Conservation (phyloP, 2,888 invertebrate genomes). For the Griposia aprilina region DNA sequence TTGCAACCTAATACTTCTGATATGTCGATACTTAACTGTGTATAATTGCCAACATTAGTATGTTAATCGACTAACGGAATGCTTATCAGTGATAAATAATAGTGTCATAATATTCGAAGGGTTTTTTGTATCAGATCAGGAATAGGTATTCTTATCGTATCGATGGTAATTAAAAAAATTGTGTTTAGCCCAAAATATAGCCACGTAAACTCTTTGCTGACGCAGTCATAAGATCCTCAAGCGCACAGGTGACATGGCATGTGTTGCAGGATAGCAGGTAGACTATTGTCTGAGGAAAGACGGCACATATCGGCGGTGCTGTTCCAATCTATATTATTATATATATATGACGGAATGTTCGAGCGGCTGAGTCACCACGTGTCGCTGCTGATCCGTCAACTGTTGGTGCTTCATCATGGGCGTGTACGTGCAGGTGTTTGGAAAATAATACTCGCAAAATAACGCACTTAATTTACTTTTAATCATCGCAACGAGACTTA, state of each 20-base stretch:
- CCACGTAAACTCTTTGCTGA: neutral
- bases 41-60: slow-evolving; percentile 51
- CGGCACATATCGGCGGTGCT: no score
- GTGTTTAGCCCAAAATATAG: neutral
- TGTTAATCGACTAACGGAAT: slow-evolving; percentile 44
- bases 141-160: neutral
- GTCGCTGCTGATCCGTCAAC: no score
- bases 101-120: neutral
- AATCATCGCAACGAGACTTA: no score
- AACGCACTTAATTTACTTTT: no score
- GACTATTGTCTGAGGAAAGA: no score
- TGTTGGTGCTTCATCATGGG: no score
- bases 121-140: neutral
- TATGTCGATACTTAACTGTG: slow-evolving; percentile 50
- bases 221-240: neutral
- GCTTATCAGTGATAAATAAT: slow-evolving; percentile 27
- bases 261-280: neutral
- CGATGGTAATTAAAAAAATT: neutral
- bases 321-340: no score
- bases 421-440: no score
- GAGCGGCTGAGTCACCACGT: no score
- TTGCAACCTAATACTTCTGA: slow-evolving; percentile 50
- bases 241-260: neutral
- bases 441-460: no score
- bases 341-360: no score